These are phyloP conservation scores for Nyleta sp. DNA, from an alignment of 2,888 invertebrate genomes.

Conservation along the genomic window DNA sequence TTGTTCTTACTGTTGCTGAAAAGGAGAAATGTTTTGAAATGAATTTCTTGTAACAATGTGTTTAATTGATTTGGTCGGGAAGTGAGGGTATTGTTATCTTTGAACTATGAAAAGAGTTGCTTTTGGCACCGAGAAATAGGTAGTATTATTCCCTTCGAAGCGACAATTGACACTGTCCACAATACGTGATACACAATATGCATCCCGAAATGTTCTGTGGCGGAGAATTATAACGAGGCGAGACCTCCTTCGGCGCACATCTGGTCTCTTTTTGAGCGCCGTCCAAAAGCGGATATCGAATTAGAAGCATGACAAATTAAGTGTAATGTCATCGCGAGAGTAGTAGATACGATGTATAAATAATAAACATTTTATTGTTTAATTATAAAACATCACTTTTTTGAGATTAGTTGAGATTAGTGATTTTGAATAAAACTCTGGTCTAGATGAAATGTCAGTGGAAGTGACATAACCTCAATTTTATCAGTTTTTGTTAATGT, in stretches of 20 bases:
- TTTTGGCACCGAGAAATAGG: constrained; percentile 16
- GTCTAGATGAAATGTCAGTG: too few species aligned
- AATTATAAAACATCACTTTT: too few species aligned
- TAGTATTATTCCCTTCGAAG: constrained; percentile 30
- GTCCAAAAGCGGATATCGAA: constrained; percentile 5
- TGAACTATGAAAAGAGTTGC: neutral
- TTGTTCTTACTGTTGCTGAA: too few species aligned
- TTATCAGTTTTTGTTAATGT: too few species aligned
- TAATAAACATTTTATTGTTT: too few species aligned
- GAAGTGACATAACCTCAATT: too few species aligned
- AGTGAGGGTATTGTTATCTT: too few species aligned
- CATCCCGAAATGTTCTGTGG: constrained; percentile 23
- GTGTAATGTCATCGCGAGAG: constrained; percentile 1
- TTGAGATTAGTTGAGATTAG: too few species aligned
- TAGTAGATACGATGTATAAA: neutral
- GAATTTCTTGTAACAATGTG: too few species aligned
- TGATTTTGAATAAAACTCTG: too few species aligned
- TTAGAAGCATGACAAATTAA: constrained; percentile 27
- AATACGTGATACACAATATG: constrained; percentile 56
- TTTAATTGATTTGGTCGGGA: too few species aligned
- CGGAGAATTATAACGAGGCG: constrained; percentile 58
- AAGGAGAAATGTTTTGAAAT: too few species aligned
- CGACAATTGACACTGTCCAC: constrained; percentile 50
- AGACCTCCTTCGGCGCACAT: constrained; percentile 50
- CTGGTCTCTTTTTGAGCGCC: constrained; percentile 39